phyloP scores from a whole-genome alignment of 1,140 invertebrate species.

The Trachelipus rathkii region DNA sequence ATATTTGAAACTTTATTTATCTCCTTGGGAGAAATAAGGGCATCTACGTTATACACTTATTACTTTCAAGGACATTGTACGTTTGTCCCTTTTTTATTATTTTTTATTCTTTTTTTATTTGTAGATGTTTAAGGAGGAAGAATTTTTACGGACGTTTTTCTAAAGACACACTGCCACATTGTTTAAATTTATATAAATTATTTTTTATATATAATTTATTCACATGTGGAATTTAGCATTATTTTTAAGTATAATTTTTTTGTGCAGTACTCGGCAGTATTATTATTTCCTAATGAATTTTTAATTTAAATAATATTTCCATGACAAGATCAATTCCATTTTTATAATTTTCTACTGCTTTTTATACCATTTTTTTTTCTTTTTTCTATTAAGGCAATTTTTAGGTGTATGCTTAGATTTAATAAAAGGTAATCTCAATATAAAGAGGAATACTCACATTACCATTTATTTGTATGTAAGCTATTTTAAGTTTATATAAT shows the following conservation, averaged over 20 bases:
- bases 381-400: background rate
- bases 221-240: background rate
- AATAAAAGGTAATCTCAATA: background rate
- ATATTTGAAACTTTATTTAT: background rate
- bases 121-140: background rate
- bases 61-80: background rate
- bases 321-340: conserved; percentile 4
- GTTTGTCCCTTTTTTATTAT: too few relatives aligned
- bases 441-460: background rate
- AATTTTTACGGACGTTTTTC: background rate
- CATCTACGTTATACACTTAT: background rate
- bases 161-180: conserved; percentile 5
- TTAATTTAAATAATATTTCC: background rate
- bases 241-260: background rate
- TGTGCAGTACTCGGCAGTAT: background rate
- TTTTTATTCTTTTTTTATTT: too few relatives aligned
- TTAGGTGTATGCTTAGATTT: background rate
- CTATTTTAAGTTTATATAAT: background rate
- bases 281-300: background rate
- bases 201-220: background rate
- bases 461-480: background rate
- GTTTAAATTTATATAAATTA: background rate
- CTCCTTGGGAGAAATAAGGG: background rate
- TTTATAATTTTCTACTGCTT: conserved; percentile 3
- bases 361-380: background rate